Percentiles rank a stretch among this genome's conserved stretches.
phyloP scores from a whole-genome alignment of 2,888 invertebrate genomes.

The Melolontha melolontha region DNA sequence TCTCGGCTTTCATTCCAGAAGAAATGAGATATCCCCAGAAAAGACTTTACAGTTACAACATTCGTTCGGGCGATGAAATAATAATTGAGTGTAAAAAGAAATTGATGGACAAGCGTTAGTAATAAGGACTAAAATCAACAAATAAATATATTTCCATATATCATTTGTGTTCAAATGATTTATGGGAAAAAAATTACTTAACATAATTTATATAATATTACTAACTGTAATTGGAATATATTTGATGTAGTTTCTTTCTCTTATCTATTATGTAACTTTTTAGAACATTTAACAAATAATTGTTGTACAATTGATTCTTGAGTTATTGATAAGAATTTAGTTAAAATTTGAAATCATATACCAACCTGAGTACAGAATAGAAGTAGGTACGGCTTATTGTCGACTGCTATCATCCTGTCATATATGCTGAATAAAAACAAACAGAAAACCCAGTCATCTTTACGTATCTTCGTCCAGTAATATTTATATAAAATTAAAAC shows the following conservation, averaged over 20 bases:
- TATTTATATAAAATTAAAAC: too few species aligned
- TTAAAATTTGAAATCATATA: too few species aligned
- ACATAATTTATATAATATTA: slow-evolving; percentile 4
- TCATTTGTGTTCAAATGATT: slow-evolving; percentile 1
- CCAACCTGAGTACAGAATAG: too few species aligned
- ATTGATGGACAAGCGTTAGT: slow-evolving; percentile 44
- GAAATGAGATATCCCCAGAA: slow-evolving; percentile 91
- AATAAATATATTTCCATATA: slow-evolving; percentile 22
- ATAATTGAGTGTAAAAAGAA: slow-evolving; percentile 85
- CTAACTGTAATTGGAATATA: neutral
- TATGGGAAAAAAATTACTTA: slow-evolving; percentile 4
- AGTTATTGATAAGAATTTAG: too few species aligned
- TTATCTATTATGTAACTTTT: too few species aligned
- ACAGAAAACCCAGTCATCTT: too few species aligned
- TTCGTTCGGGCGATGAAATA: slow-evolving; percentile 90
- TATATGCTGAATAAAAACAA: too few species aligned
- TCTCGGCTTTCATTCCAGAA: slow-evolving; percentile 69
- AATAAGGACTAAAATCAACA: slow-evolving; percentile 27
- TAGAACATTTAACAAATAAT: too few species aligned
- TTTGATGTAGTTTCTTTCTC: neutral
- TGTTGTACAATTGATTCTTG: too few species aligned
- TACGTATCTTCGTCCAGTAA: too few species aligned
- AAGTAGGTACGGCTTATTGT: too few species aligned
- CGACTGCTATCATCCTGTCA: too few species aligned
- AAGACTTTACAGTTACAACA: slow-evolving; percentile 91